These are phyloP conservation scores for Amiota mariae DNA, from an alignment of 2,888 invertebrate genomes.

Conservation along the genomic window DNA sequence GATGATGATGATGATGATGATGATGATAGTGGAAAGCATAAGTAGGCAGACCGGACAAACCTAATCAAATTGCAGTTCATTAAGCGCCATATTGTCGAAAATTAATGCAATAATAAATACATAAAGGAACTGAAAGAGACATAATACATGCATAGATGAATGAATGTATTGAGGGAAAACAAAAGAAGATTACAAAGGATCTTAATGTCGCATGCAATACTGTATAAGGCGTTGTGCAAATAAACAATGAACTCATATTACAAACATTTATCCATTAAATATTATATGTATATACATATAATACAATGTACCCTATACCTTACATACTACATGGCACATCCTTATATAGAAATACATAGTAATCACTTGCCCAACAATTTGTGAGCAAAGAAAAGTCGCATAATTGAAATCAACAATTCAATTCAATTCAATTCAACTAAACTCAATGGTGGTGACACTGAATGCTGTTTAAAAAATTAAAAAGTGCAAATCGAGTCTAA, in stretches of 20 bases:
- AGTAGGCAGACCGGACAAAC: conserved; percentile 32
- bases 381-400: conserved; percentile 34
- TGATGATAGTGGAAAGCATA: no score
- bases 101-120: conserved; percentile 60
- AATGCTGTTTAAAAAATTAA: background rate
- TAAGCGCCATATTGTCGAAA: conserved; percentile 64
- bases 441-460: background rate
- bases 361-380: background rate
- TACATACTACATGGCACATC: conserved; percentile 32
- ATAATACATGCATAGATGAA: no score
- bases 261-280: conserved; percentile 28
- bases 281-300: no score
- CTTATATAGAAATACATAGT: conserved; percentile 16
- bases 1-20: no score
- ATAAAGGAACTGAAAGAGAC: no score
- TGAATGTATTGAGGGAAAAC: no score
- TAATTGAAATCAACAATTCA: conserved; percentile 46
- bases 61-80: conserved; percentile 66
- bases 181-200: no score
- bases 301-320: background rate
- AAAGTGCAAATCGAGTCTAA: conserved; percentile 50
- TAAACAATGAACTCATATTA: conserved; percentile 60
- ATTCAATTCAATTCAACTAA: background rate
- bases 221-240: conserved; percentile 31
- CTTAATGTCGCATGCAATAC: no score